Evolutionary conservation across 1,140 invertebrate species (phyloP), one percentile per base, ranked within the genome.

Genomic region (Batillaria attramentaria): DNA sequence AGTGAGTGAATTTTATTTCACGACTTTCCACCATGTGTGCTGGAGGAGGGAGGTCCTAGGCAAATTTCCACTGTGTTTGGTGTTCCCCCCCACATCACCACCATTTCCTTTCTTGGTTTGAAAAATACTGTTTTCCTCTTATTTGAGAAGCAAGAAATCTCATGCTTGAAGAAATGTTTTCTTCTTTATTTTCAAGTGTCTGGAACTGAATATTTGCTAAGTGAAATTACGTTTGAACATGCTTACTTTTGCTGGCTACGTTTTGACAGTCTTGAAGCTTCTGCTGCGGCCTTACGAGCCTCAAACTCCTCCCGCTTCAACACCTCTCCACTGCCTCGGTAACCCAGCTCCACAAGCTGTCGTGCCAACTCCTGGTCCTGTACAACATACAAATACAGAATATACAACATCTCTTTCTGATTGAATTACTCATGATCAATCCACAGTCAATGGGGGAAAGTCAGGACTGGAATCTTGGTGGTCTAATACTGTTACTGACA

Each of bases 361-460:
- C 91, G 78, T 28, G 91, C 91, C 37, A 92, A 80, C 72, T 92
- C 91, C 86, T 91, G 90, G 89, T 92, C 91, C 91, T 92, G 33
- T 65, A 31, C 1, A 70, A 50, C n/a, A n/a, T n/a, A n/a, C n/a
- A n/a, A n/a, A n/a, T n/a, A n/a, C n/a, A n/a, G n/a, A n/a, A n/a
- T n/a, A n/a, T n/a, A n/a, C n/a, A n/a, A n/a, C n/a, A n/a, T n/a
- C n/a, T n/a, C n/a, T n/a, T n/a, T n/a, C n/a, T n/a, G n/a, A 28
- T 13, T 62, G 3, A 2, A n/a, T 16, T 16, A 62, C n/a, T 28
- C n/a, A 62, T n/a, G 1, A 13, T 62, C 3, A n/a, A 62, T 31
- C 10, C 24, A 62, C 8, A 1, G 0, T 8, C 33, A 1, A 10
- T 62, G 13, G 33, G 33, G 33, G 10, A 62, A 62, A 4, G 57